Conservation (phyloP, 2,888 invertebrate genomes). For the Tetragonula carbonaria region DNA sequence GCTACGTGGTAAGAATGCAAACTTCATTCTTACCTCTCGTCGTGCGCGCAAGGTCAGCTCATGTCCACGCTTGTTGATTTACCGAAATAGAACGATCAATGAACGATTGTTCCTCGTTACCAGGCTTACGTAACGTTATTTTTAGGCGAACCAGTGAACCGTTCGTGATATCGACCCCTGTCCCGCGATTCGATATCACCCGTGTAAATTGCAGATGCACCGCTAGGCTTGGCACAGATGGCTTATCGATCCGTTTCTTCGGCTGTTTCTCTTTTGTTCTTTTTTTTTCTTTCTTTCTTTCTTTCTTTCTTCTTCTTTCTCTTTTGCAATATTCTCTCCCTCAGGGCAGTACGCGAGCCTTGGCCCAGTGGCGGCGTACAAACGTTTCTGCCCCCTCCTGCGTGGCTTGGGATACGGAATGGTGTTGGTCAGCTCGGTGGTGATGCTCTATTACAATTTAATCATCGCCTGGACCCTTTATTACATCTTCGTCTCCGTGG, state of each 20-base stretch:
- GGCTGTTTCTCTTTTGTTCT: neutral
- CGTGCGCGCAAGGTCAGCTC: slow-evolving; percentile 24
- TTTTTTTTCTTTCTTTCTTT: neutral
- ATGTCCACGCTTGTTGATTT: slow-evolving; percentile 20
- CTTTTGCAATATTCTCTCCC: slow-evolving; percentile 32
- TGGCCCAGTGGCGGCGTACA: slow-evolving; percentile 92
- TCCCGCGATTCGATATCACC: slow-evolving; percentile 3
- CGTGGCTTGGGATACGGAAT: slow-evolving; percentile 90
- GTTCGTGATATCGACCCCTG: slow-evolving; percentile 38
- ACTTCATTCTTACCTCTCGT: slow-evolving; percentile 1
- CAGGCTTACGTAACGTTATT: slow-evolving; percentile 57
- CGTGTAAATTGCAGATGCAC: slow-evolving; percentile 37
- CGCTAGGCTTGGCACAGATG: slow-evolving; percentile 19
- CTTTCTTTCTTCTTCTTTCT: slow-evolving; percentile 23
- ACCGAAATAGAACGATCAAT: slow-evolving; percentile 51
- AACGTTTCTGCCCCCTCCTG: slow-evolving; percentile 91
- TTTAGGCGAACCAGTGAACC: slow-evolving; percentile 34
- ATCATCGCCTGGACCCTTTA: slow-evolving; percentile 92
- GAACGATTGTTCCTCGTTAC: slow-evolving; percentile 44
- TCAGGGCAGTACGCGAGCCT: slow-evolving; percentile 90
- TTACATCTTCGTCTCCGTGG: slow-evolving; percentile 90
- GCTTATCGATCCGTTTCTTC: slow-evolving; percentile 43
- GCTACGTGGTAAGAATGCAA: slow-evolving; percentile 18
- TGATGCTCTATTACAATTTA: slow-evolving; percentile 91
- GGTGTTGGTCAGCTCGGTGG: slow-evolving; percentile 90